A percentile compares a stretch with the other conserved stretches of the same genome.
These are phyloP conservation scores for Eidolon dupreanum DNA, from an alignment of 2,797 vertebrate species.

Conservation along the genomic window DNA sequence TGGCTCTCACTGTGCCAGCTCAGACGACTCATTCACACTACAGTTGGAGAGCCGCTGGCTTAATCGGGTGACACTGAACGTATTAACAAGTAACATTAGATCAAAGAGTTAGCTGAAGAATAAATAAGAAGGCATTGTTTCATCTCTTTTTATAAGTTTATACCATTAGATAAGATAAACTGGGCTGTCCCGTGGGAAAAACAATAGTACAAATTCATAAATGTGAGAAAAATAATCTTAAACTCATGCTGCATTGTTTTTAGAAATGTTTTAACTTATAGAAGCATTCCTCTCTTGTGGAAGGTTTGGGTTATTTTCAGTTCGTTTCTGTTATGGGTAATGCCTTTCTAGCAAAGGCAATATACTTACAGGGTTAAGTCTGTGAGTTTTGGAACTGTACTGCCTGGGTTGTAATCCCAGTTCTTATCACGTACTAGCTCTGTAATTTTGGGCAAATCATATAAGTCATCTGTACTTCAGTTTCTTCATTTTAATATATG, in stretches of 20 bases:
- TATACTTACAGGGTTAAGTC: neutral
- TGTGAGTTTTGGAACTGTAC: neutral
- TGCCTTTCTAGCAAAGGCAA: conserved; percentile 43
- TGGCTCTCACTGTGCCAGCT: neutral
- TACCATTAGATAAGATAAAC: neutral
- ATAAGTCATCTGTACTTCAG: conserved; percentile 20
- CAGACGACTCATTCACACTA: neutral
- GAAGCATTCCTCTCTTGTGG: neutral
- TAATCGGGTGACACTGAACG: conserved; percentile 15
- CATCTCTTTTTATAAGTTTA: conserved; percentile 26
- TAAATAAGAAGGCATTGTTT: neutral
- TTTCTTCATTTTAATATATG: conserved; percentile 18
- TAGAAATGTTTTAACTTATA: conserved; percentile 45
- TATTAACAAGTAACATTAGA: conserved; percentile 40
- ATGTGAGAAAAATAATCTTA: conserved; percentile 41
- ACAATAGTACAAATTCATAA: neutral
- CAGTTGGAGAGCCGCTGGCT: conserved; percentile 36
- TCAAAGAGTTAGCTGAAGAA: conserved; percentile 35
- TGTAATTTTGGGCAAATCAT: conserved; percentile 41
- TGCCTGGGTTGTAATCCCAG: conserved; percentile 6
- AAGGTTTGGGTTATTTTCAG: conserved; percentile 47
- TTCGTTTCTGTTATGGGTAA: conserved; percentile 34
- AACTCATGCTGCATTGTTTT: conserved; percentile 28
- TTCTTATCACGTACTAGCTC: neutral
- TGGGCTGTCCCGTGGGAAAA: neutral